These are phyloP conservation scores for Paramormyrops kingsleyae DNA, from an alignment of 2,113 vertebrate species.

Conservation along the genomic window DNA sequence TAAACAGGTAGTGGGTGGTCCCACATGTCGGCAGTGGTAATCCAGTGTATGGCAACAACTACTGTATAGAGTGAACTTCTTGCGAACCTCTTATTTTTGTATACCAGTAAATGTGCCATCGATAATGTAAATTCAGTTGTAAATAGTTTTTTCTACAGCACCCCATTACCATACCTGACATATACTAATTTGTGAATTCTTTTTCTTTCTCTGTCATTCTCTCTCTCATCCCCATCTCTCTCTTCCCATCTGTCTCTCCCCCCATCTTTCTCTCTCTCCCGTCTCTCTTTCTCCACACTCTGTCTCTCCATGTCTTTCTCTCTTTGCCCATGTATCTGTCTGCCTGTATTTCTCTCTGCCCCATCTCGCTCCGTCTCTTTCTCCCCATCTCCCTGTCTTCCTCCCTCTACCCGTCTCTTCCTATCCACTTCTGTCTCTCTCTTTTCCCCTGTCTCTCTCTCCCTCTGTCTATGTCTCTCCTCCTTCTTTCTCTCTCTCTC, in stretches of 20 bases:
- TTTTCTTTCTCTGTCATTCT: background rate
- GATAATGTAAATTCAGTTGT: background rate
- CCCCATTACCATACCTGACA: background rate
- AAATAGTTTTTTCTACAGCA: background rate
- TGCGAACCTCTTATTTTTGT: background rate
- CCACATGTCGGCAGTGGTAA: no score
- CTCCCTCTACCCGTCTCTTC: background rate
- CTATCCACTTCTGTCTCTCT: background rate
- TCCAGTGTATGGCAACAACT: no score
- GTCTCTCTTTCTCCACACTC: background rate
- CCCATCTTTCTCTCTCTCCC: background rate
- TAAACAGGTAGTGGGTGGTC: no score
- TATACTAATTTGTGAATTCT: background rate
- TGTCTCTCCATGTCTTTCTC: background rate
- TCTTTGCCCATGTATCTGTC: background rate
- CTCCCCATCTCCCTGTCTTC: background rate
- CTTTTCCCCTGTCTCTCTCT: background rate
- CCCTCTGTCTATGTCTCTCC: no score
- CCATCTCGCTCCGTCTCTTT: background rate
- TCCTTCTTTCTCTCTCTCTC: background rate
- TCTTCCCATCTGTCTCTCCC: background rate
- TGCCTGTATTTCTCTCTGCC: background rate
- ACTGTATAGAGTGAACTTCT: background rate
- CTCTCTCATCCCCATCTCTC: no score
- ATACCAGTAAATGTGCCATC: background rate